Conservation (phyloP, 2,888 invertebrate species). For the Cephonodes hylas region DNA sequence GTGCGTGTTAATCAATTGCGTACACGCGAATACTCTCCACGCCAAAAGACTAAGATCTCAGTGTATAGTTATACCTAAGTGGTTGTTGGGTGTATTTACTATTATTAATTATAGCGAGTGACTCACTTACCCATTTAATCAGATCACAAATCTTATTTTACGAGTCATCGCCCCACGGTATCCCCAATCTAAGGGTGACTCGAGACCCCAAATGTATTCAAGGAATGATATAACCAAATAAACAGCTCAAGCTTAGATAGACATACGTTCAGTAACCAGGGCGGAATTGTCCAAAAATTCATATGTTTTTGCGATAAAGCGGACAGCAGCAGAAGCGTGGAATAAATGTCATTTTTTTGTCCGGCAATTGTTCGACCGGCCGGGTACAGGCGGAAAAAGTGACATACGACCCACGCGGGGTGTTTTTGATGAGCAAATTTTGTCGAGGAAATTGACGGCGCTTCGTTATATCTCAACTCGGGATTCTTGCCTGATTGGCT, state of each 20-base stretch:
- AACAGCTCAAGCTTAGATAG: background rate
- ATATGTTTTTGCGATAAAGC: conserved; percentile 12
- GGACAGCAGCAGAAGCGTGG: background rate
- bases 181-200: background rate
- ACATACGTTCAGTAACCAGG: background rate
- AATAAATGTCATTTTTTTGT: conserved; percentile 6
- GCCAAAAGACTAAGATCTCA: too few relatives aligned
- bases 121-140: conserved; percentile 2
- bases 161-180: conserved; percentile 10
- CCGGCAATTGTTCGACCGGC: background rate
- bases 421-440: conserved; percentile 6
- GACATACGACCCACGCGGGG: background rate
- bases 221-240: conserved; percentile 9
- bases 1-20: too few relatives aligned
- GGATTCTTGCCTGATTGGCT: background rate
- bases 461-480: conserved; percentile 3
- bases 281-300: conserved; percentile 8
- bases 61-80: too few relatives aligned
- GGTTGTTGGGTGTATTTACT: too few relatives aligned
- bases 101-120: too few relatives aligned
- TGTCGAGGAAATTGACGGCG: conserved; percentile 9
- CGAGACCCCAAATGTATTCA: conserved; percentile 1
- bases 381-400: conserved; percentile 9
- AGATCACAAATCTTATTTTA: conserved; percentile 13
- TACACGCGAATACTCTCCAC: background rate